A percentile compares a stretch with the other conserved stretches of the same genome.
Conservation (phyloP, 2,113 vertebrate genomes). For the Garra rufa region DNA sequence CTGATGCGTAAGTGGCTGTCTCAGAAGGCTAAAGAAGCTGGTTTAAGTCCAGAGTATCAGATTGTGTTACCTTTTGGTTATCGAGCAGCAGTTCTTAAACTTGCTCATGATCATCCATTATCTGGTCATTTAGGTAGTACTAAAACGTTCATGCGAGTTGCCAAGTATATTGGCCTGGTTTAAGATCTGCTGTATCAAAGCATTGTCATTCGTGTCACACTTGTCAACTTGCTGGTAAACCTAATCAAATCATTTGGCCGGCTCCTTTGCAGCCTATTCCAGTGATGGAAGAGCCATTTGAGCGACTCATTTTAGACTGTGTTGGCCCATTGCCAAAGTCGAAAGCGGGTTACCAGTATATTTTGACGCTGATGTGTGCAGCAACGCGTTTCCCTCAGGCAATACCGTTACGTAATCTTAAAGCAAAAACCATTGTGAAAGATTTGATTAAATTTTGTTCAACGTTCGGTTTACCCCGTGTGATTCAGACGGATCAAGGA, state of each 20-base stretch:
- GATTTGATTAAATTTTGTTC: not conserved
- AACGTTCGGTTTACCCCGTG: not conserved
- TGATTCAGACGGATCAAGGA: not conserved
- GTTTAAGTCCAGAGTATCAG: no score
- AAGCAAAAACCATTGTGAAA: not conserved
- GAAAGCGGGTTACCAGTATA: not conserved
- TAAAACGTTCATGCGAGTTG: no score
- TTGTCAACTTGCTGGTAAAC: not conserved
- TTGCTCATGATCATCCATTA: no score
- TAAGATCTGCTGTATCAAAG: no score
- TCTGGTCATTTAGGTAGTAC: no score
- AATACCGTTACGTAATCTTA: not conserved
- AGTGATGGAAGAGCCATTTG: not conserved
- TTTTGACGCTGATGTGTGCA: not conserved
- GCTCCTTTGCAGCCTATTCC: not conserved
- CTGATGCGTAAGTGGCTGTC: no score
- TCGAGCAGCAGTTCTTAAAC: no score
- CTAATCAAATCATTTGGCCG: not conserved
- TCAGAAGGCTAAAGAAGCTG: no score
- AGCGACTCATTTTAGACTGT: not conserved
- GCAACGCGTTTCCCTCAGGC: not conserved
- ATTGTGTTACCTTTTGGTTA: no score
- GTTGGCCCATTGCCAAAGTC: not conserved
- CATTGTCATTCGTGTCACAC: not conserved
- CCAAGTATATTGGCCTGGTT: no score